A percentile compares a stretch with the other conserved stretches of the same genome.
These are phyloP conservation scores for Danionella dracula DNA, from an alignment of 2,797 vertebrate genomes.

Conservation along the genomic window DNA sequence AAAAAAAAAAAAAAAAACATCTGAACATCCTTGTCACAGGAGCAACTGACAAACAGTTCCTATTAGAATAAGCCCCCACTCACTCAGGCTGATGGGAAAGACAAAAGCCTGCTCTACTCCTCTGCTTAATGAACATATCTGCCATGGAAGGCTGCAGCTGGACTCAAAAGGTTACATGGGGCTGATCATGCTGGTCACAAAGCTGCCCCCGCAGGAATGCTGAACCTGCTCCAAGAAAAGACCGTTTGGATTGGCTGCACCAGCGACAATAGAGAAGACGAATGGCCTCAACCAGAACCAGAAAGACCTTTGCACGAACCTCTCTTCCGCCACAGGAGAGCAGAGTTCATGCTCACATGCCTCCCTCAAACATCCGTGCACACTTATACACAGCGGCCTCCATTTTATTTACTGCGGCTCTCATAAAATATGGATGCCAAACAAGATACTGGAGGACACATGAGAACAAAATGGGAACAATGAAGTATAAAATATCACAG, in stretches of 20 bases:
- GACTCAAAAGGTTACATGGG: conserved; percentile 37
- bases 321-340: conserved; percentile 13
- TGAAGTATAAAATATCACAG: conserved; percentile 41
- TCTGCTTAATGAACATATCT: conserved; percentile 32
- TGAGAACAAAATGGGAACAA: conserved; percentile 29
- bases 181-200: conserved; percentile 29
- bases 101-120: conserved; percentile 17
- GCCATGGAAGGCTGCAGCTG: conserved; percentile 12
- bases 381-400: conserved; percentile 9
- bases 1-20: neutral
- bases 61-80: neutral
- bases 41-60: neutral
- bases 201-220: conserved; percentile 36
- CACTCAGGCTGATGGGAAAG: neutral
- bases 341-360: conserved; percentile 24
- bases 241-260: conserved; percentile 14
- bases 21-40: neutral
- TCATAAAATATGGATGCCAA: conserved; percentile 46
- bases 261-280: conserved; percentile 26
- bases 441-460: conserved; percentile 22
- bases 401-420: conserved; percentile 42
- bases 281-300: conserved; percentile 30
- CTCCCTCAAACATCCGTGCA: conserved; percentile 15
- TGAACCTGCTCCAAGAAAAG: conserved; percentile 41
- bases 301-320: conserved; percentile 24